phyloP scores from a whole-genome alignment of 2,113 vertebrate genomes.

The Bos indicus region DNA sequence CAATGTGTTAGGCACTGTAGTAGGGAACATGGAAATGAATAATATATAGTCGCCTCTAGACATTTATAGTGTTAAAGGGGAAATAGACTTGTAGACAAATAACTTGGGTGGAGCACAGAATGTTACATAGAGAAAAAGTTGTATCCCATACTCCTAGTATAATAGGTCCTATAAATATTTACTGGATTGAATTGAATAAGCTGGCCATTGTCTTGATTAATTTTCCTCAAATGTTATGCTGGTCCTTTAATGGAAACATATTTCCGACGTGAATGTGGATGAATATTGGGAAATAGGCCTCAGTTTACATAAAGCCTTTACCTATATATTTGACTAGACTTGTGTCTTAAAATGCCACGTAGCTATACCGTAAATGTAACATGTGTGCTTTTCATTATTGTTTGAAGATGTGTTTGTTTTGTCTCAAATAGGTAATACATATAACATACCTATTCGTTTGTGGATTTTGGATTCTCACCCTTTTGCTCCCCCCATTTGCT shows the following conservation, averaged over 20 bases:
- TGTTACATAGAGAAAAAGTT: not conserved
- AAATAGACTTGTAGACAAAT: not conserved
- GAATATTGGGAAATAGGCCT: not conserved
- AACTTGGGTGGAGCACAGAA: not conserved
- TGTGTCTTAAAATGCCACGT: fast-evolving
- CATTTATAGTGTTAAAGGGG: not conserved
- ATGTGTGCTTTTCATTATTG: not conserved
- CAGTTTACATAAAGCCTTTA: not conserved
- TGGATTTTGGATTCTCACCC: conserved; percentile 98
- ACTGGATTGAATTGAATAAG: not conserved
- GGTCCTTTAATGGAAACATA: not conserved
- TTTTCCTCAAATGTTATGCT: not conserved
- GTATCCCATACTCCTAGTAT: not conserved
- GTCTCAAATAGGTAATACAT: conserved; percentile 84
- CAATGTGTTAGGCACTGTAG: not conserved
- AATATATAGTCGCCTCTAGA: not conserved
- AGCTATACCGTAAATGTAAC: not conserved
- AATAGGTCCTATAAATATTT: not conserved
- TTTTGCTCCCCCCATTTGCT: conserved; percentile 94
- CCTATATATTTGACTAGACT: not conserved
- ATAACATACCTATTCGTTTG: conserved; percentile 92
- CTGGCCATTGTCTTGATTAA: not conserved
- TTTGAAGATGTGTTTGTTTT: conserved; percentile 63
- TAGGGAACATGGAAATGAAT: not conserved
- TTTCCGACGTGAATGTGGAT: not conserved